phyloP scores from a whole-genome alignment of 2,113 vertebrate genomes.

The Calypte anna region DNA sequence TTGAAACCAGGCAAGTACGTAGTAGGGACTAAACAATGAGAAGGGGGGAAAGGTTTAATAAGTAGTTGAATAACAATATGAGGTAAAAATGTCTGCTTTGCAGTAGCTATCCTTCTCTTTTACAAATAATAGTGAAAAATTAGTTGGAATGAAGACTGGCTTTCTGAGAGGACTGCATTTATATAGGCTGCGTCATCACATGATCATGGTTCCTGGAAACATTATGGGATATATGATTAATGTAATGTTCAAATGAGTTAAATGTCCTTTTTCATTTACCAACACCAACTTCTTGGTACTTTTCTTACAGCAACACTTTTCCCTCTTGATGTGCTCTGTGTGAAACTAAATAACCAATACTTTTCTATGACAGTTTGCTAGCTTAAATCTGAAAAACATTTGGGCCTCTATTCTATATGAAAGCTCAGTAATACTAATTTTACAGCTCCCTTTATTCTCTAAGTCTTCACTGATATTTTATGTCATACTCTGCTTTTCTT shows the following conservation, averaged over 20 bases:
- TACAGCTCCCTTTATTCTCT: no score
- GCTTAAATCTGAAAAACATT: no score
- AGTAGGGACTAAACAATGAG: not conserved
- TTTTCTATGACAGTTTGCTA: no score
- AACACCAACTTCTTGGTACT: not conserved
- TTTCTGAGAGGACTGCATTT: not conserved
- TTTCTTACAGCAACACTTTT: not conserved
- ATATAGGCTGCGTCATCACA: not conserved
- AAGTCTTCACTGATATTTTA: no score
- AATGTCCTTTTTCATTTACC: not conserved
- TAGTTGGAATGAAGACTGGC: not conserved
- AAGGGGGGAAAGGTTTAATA: not conserved
- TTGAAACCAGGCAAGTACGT: not conserved
- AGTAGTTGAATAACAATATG: not conserved
- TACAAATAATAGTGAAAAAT: not conserved
- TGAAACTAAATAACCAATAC: not conserved
- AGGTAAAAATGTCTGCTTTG: not conserved
- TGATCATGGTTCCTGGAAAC: not conserved
- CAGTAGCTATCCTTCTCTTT: not conserved
- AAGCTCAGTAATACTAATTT: no score
- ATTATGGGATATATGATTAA: not conserved
- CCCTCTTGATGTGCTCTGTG: not conserved
- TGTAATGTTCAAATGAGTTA: not conserved
- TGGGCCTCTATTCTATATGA: no score
- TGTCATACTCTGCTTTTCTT: no score